phyloP scores from a whole-genome alignment of 2,888 invertebrate species.

The Dichetophora obliterata region DNA sequence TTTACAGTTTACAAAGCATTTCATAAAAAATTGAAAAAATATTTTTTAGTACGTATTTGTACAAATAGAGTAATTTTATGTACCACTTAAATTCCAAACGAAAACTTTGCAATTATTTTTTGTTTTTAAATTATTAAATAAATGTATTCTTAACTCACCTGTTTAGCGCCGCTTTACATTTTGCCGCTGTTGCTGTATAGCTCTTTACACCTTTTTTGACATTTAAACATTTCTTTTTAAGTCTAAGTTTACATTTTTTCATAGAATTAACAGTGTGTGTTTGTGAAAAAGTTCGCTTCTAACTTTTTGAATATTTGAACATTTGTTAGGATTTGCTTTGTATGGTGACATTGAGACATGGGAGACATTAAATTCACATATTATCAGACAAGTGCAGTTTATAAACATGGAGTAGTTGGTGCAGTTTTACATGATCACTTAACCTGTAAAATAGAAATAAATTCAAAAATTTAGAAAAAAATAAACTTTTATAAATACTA shows the following conservation, averaged over 20 bases:
- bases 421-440: not conserved
- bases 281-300: not conserved
- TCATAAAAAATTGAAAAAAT: too few species aligned
- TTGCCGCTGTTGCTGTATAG: not conserved
- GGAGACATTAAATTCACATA: too few species aligned
- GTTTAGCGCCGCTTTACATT: slow-evolving; percentile 12
- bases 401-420: not conserved
- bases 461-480: not conserved
- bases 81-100: not conserved
- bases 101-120: slow-evolving; percentile 30
- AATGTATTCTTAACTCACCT: slow-evolving; percentile 6
- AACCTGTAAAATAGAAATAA: not conserved
- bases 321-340: too few species aligned
- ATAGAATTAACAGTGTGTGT: not conserved
- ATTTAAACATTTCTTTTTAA: not conserved
- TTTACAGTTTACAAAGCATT: too few species aligned
- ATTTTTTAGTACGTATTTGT: too few species aligned
- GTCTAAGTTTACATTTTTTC: not conserved
- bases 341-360: too few species aligned
- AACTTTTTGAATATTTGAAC: too few species aligned
- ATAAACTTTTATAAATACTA: not conserved
- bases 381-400: not conserved
- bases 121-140: not conserved
- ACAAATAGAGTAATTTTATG: not conserved
- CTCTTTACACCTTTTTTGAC: not conserved